Percentiles rank a stretch among this genome's conserved stretches.
Conservation (phyloP, 2,888 invertebrate genomes). For the Agonopterix arenella region DNA sequence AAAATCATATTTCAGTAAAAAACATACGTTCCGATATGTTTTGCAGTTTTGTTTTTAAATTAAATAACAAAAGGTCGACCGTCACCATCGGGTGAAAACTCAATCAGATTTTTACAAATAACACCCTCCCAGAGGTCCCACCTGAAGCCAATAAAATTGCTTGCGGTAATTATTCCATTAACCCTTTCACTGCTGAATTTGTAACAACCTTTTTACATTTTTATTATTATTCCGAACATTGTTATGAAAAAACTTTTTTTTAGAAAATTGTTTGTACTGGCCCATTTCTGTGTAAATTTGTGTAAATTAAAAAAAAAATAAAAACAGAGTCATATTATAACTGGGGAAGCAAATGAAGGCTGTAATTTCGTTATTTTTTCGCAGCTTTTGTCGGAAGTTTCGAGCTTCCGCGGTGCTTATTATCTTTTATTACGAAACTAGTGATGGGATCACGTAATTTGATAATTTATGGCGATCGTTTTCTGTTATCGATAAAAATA, state of each 20-base stretch:
- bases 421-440: constrained; percentile 19
- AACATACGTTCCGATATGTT: too few species aligned
- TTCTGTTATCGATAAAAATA: constrained; percentile 1
- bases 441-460: constrained; percentile 9
- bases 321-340: background rate
- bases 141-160: background rate
- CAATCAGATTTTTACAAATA: background rate
- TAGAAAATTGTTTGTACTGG: too few species aligned
- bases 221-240: too few species aligned
- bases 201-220: too few species aligned
- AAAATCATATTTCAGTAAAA: too few species aligned
- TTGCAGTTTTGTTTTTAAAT: background rate
- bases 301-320: too few species aligned
- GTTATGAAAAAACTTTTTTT: too few species aligned
- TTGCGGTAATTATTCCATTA: constrained; percentile 6
- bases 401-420: constrained; percentile 16
- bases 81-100: background rate
- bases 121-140: background rate
- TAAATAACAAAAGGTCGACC: background rate
- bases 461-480: constrained; percentile 1
- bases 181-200: background rate
- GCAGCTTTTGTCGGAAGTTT: constrained; percentile 11
- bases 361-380: constrained; percentile 13
- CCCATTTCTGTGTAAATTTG: too few species aligned
- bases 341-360: constrained; percentile 5